Conservation (phyloP, 2,113 vertebrate genomes). For the Poeciliopsis prolifica region DNA sequence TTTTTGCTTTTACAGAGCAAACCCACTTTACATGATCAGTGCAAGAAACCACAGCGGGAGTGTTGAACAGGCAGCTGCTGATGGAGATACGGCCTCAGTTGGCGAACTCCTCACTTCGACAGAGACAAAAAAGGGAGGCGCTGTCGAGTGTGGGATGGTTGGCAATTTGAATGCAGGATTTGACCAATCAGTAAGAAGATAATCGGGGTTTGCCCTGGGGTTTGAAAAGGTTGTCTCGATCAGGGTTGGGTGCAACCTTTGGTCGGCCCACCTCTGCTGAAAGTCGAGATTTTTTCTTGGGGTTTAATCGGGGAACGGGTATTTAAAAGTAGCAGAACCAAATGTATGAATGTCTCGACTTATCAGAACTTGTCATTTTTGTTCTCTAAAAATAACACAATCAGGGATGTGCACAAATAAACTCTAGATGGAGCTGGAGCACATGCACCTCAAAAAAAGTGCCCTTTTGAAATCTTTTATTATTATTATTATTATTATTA, state of each 20-base stretch:
- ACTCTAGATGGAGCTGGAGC: neutral
- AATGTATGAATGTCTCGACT: neutral
- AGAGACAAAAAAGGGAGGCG: constrained; percentile 6
- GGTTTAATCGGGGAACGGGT: neutral
- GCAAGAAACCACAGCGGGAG: neutral
- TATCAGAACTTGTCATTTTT: neutral
- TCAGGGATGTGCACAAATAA: neutral
- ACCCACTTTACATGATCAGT: constrained; percentile 13
- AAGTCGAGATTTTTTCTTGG: neutral
- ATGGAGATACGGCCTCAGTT: neutral
- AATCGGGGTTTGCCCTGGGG: neutral
- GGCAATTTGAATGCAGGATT: neutral
- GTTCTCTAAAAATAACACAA: neutral
- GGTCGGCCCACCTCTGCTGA: too few relatives aligned
- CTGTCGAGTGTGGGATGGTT: neutral
- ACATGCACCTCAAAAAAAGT: too few relatives aligned
- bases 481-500: too few relatives aligned
- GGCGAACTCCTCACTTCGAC: neutral
- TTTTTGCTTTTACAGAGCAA: neutral
- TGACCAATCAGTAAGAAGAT: neutral
- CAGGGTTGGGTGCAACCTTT: neutral
- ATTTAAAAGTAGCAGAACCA: neutral
- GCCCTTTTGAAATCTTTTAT: too few relatives aligned
- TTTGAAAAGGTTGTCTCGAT: neutral
- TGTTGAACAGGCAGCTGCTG: neutral